Base-by-base conservation (phyloP, 2,888 invertebrate genomes). In the Allophyes oxyacanthae region DNA sequence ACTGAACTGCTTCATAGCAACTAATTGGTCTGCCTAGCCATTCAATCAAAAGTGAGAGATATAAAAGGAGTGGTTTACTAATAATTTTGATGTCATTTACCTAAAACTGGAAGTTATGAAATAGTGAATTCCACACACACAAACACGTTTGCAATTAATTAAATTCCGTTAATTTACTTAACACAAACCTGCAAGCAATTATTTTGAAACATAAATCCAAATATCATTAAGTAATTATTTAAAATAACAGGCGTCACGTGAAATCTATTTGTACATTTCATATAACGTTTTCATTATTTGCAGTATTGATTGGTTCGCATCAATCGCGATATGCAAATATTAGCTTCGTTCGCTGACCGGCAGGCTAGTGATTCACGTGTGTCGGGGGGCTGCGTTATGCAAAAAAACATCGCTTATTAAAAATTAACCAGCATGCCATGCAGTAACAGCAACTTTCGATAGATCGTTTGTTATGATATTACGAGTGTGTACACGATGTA, bases 321-420 rank as follows among this genome's bases (percentile, higher is more conserved):
- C 92, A 92, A 92, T 94, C 90, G 89, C 86, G 90, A 90, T 90
- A 91, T 91, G 92, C 91, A 93, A 93, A 94, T 93, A 94, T 93
- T 94, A 89, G 92, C 88, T 72, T 79, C 82, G 82, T 83, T 79
- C 87, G 84, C 81, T 87, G 89, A 85, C 86, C 88, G 85, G 83
- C 79, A 71, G 79, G 75, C 81, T 78, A 72, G 83, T 89, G 89
- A 89, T 90, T 89, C 89, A 89, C 88, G 86, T 81, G 79, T 86
- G 86, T 87, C 84, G 88, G 87, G 85, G 85, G 82, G 82, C 85
- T 84, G 85, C 84, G 89, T 90, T 88, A 90, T 89, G 88, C 91
- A 92, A 93, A 92, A 93, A 92, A 91, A 92, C 86, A 86, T 81
- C 80, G 86, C 87, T 89, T 92, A 92, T 93, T 92, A 92, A 93